Evolutionary conservation across 2,113 vertebrate genomes (phyloP), one percentile per base, ranked within the genome.

Genomic region (Aphyosemion australe): DNA sequence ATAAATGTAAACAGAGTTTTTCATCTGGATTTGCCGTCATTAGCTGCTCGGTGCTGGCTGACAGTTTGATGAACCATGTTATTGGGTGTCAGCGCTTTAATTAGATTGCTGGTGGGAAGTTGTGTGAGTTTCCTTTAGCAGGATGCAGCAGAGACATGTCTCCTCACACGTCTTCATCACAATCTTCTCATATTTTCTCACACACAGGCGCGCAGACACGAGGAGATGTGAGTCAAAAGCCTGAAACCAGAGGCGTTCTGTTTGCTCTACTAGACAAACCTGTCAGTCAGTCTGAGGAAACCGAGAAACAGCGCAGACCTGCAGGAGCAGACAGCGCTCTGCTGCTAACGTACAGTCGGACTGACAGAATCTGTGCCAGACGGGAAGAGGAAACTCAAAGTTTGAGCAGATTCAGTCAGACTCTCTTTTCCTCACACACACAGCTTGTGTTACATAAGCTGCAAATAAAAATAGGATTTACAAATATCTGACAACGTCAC

Each of bases 231-330:
- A 49, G 70, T 72, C 61, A 61, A 26, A 65, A 74, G 71, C 41
- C 58, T 26, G 55, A 8, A 46, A 42, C 41, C 65, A 65, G 64
- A 69, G 39, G 59, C 62, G 51, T 12, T 10, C 68, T 73, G 77
- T 72, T 78, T 42, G 65, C 43, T 56, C 43, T 1, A 13, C 45
- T 12, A 41, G 49, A 43, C 58, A 53, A 61, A 61, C 26, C 65
- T 59, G 74, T 74, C 84, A 75, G n/a, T 86, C 79, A 83, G 2
- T 58, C 12, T 0, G 0, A 1, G 6, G 0, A 51, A 37, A n/a
- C 49, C 14, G 42, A 45, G 0, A 51, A 37, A n/a, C 49, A 12
- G 42, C 41, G 1, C 1, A 14, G 46, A 32, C 65, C 65, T 47
- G 39, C 1, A 37, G 76, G 11, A 46, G 6, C 37, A 47, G 58